Conservation (phyloP, 2,797 vertebrate genomes). For the Cynopterus sphinx region DNA sequence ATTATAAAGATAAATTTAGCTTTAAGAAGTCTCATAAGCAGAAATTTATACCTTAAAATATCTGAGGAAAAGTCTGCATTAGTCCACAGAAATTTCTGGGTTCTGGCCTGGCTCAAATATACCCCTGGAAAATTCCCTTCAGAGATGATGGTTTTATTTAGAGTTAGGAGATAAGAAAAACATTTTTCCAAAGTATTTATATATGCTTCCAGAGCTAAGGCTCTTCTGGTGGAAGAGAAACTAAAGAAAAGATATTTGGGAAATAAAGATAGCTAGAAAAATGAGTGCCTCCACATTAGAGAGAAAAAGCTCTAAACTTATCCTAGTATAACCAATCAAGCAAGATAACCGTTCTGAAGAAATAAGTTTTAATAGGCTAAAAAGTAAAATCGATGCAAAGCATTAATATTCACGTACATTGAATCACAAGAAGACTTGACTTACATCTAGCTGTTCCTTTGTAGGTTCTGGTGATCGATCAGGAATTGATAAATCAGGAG, state of each 20-base stretch:
- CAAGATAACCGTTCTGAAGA: slow-evolving; percentile 25
- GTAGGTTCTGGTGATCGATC: slow-evolving; percentile 96
- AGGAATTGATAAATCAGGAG: slow-evolving; percentile 91
- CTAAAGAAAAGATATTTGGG: background rate
- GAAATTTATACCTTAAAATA: slow-evolving; percentile 1
- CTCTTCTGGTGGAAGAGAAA: background rate
- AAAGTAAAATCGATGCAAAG: background rate
- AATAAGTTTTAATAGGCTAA: background rate
- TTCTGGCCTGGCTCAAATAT: slow-evolving; percentile 6
- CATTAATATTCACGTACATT: background rate
- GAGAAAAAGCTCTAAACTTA: slow-evolving; percentile 34
- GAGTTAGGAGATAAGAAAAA: background rate
- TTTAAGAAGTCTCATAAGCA: slow-evolving; percentile 39
- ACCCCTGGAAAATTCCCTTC: background rate
- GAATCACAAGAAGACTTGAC: slow-evolving; percentile 73
- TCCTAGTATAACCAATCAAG: background rate
- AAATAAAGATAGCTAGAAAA: slow-evolving; percentile 35
- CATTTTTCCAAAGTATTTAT: background rate
- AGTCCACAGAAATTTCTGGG: slow-evolving; percentile 4
- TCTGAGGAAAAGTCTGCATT: background rate
- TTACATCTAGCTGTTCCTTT: slow-evolving; percentile 95
- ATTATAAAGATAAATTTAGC: slow-evolving; percentile 22
- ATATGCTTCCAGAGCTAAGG: background rate
- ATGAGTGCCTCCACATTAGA: background rate
- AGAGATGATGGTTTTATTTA: background rate